phyloP scores from a whole-genome alignment of 2,888 invertebrate species.

The Lasioglossum calceatum region DNA sequence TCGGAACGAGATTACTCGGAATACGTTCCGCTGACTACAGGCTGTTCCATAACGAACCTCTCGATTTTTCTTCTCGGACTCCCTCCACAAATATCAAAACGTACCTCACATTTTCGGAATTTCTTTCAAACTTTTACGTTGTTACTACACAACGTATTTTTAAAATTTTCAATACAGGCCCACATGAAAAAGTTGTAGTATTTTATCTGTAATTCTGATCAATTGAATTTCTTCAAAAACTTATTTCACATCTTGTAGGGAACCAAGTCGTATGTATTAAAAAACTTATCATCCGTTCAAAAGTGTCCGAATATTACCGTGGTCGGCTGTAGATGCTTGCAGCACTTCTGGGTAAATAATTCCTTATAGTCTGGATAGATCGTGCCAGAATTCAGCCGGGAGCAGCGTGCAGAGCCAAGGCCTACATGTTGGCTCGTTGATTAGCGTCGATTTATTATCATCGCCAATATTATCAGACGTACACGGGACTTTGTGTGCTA shows the following conservation, averaged over 20 bases:
- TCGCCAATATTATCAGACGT: background rate
- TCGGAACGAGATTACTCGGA: conserved; percentile 35
- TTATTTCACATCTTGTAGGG: no score
- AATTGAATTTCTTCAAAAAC: no score
- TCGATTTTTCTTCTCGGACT: background rate
- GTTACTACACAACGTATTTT: no score
- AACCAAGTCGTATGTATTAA: no score
- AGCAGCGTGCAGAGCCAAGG: background rate
- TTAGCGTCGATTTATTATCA: conserved; percentile 5
- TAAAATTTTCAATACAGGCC: no score
- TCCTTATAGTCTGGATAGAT: background rate
- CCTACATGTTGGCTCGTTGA: background rate
- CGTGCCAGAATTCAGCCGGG: background rate
- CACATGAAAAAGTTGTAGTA: no score
- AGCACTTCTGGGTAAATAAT: background rate
- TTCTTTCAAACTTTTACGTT: no score
- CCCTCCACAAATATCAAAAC: background rate
- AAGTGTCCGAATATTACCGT: no score
- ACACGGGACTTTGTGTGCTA: background rate
- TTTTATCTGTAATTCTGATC: no score
- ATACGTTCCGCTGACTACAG: conserved; percentile 23
- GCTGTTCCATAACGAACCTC: background rate
- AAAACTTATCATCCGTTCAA: no score
- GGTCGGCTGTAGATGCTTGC: background rate
- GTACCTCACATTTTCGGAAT: no score